These are phyloP conservation scores for Polyommatus iphigenia DNA, from an alignment of 2,888 invertebrate species.

Conservation along the genomic window DNA sequence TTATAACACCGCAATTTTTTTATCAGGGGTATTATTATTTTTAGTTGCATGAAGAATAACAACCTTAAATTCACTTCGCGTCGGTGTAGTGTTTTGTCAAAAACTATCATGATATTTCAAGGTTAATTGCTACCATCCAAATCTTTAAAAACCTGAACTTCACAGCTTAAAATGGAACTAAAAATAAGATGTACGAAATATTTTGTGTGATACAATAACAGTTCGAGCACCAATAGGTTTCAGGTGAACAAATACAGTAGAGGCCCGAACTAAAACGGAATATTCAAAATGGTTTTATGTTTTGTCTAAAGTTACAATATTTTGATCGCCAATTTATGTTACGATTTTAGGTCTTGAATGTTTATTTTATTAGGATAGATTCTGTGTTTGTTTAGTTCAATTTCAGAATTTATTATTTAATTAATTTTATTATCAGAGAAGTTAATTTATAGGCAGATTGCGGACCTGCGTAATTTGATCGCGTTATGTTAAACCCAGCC, in stretches of 20 bases:
- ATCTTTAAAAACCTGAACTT: neutral
- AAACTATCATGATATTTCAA: neutral
- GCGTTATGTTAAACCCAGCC: no score
- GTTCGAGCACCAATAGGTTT: constrained; percentile 1
- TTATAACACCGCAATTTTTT: no score
- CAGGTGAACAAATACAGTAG: neutral
- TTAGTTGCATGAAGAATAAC: no score
- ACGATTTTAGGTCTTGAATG: neutral
- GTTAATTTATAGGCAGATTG: no score
- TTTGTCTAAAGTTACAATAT: neutral
- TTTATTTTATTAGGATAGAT: neutral
- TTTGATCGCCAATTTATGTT: neutral
- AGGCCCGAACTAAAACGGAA: neutral
- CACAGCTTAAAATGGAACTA: neutral
- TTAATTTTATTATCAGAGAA: no score
- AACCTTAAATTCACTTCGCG: neutral
- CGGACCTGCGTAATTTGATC: no score
- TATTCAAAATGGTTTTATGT: neutral
- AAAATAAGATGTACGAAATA: neutral
- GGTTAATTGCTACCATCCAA: neutral
- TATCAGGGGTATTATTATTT: no score
- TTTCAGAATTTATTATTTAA: no score
- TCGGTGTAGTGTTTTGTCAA: neutral
- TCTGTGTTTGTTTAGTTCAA: no score
- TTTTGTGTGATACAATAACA: constrained; percentile 1